These are phyloP conservation scores for Phrynosoma platyrhinos DNA, from an alignment of 2,113 vertebrate species.

Conservation along the genomic window DNA sequence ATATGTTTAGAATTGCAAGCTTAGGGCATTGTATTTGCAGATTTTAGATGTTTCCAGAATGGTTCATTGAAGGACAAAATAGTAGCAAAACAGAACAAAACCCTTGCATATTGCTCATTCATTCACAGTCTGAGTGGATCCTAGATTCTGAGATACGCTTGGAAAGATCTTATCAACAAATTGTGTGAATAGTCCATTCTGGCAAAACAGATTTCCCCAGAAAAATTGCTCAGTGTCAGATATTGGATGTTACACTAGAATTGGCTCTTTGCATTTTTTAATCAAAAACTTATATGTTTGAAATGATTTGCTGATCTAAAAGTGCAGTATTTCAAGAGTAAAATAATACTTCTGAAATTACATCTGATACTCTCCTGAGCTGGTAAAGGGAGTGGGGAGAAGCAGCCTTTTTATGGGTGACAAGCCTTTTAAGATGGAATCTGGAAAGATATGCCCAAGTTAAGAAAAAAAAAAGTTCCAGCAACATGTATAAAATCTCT, in stretches of 20 bases:
- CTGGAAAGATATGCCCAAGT: not conserved
- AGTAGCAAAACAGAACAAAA: not conserved
- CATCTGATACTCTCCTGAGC: not conserved
- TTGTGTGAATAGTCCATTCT: not conserved
- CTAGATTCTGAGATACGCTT: not conserved
- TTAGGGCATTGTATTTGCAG: not conserved
- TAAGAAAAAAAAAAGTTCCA: not conserved
- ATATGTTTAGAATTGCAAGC: not conserved
- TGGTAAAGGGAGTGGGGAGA: not conserved
- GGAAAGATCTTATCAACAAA: not conserved
- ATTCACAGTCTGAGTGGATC: not conserved
- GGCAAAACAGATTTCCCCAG: not conserved
- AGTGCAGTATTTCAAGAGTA: not conserved
- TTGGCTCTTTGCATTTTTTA: not conserved
- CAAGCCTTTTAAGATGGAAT: not conserved
- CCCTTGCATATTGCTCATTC: too few relatives aligned
- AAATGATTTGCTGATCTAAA: not conserved
- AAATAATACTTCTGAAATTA: not conserved
- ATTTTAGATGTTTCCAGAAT: not conserved
- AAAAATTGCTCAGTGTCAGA: not conserved
- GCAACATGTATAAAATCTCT: not conserved
- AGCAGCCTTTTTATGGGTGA: not conserved
- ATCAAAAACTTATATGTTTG: not conserved
- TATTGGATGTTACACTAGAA: not conserved
- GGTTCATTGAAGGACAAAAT: not conserved